phyloP scores from a whole-genome alignment of 2,113 vertebrate species.

The Microcebus tavaratra region DNA sequence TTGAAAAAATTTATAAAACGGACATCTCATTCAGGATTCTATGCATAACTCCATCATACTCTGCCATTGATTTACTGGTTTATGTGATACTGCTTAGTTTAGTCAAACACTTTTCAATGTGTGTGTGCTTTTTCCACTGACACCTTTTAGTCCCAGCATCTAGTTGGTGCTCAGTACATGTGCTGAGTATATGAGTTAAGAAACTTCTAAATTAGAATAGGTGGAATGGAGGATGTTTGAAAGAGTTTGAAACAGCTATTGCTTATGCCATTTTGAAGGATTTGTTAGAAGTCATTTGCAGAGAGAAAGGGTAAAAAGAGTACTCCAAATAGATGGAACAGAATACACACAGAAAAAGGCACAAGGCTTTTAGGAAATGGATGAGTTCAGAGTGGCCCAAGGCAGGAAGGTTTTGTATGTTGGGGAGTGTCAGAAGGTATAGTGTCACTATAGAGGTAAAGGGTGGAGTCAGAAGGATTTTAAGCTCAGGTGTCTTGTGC shows the following conservation, averaged over 20 bases:
- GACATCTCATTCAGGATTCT: neutral
- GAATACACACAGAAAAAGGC: neutral
- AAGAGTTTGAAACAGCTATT: neutral
- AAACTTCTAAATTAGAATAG: conserved; percentile 1
- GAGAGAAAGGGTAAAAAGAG: neutral
- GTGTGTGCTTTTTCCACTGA: neutral
- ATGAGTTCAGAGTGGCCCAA: neutral
- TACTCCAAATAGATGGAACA: neutral
- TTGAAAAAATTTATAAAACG: neutral
- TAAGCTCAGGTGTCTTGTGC: neutral
- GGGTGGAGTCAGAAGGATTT: neutral
- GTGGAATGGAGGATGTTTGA: neutral
- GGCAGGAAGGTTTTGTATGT: neutral
- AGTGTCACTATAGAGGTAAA: neutral
- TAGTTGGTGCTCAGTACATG: neutral
- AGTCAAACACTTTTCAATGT: neutral
- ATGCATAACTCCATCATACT: neutral
- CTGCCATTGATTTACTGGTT: neutral
- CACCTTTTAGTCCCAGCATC: neutral
- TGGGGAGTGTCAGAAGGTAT: neutral
- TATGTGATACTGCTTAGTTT: neutral
- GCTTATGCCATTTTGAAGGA: neutral
- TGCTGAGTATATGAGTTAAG: neutral
- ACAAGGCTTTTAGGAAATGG: neutral
- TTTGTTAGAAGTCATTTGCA: neutral